Percentiles rank a stretch among this genome's conserved stretches.
These are phyloP conservation scores for Phalanger gymnotis DNA, from an alignment of 2,797 vertebrate species.

Conservation along the genomic window DNA sequence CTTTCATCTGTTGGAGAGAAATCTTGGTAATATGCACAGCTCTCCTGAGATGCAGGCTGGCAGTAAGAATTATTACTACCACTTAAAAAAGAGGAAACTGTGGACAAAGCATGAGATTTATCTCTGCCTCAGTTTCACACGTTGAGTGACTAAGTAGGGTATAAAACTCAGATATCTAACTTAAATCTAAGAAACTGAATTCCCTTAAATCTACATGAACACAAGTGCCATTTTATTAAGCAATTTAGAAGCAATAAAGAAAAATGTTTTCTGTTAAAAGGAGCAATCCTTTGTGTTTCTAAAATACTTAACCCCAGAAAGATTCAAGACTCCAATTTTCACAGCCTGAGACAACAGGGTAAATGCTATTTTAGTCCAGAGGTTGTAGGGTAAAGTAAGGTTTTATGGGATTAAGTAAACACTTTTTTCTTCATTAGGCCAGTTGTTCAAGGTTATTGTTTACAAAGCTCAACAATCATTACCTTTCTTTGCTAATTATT, in stretches of 20 bases:
- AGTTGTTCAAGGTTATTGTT: neutral
- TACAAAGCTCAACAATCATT: neutral
- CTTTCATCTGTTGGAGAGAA: neutral
- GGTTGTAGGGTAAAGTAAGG: neutral
- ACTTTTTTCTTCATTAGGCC: neutral
- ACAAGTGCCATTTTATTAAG: slow-evolving; percentile 1
- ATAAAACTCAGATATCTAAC: neutral
- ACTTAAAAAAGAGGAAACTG: neutral
- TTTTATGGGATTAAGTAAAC: neutral
- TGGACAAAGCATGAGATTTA: neutral
- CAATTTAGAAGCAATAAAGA: neutral
- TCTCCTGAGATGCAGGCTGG: neutral
- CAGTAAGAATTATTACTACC: neutral
- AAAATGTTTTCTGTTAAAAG: neutral
- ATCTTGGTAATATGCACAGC: neutral
- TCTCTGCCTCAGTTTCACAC: neutral
- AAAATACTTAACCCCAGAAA: neutral
- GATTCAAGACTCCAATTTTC: neutral
- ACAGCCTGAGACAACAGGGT: neutral
- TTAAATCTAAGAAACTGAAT: neutral
- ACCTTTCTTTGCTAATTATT: neutral
- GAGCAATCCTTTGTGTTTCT: neutral
- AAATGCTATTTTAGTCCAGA: neutral
- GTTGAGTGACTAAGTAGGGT: neutral
- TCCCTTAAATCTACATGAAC: neutral